These are phyloP conservation scores for Bos javanicus DNA, from an alignment of 2,113 vertebrate genomes.

Conservation along the genomic window DNA sequence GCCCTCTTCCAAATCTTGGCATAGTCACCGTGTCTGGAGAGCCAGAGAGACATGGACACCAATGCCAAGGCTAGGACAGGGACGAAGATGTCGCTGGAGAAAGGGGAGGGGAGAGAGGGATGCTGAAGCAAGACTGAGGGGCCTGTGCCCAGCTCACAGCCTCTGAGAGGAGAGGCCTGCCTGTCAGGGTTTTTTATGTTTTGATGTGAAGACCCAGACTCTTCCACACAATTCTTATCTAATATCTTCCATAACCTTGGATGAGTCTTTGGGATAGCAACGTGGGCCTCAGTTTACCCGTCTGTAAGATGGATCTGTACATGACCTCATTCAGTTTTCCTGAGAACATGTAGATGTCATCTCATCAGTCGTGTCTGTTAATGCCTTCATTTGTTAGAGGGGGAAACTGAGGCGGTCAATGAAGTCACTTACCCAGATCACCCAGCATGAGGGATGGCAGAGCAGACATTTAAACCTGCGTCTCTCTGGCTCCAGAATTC, in stretches of 20 bases:
- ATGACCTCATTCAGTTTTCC: not conserved
- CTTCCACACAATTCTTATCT: not conserved
- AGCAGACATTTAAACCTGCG: not conserved
- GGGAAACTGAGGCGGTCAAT: not conserved
- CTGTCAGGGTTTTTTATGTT: not conserved
- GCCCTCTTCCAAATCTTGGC: not conserved
- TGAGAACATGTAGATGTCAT: rapidly evolving
- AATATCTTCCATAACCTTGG: not conserved
- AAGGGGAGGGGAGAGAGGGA: not conserved
- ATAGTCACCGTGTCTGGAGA: not conserved
- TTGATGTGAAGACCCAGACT: not conserved
- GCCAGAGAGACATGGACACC: not conserved
- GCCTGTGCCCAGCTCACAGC: not conserved
- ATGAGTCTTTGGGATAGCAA: not conserved
- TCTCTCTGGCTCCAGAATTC: not conserved
- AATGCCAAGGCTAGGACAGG: not conserved
- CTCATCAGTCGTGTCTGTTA: not conserved
- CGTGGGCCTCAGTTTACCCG: not conserved
- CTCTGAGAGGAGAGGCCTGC: not conserved
- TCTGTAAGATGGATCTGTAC: not conserved
- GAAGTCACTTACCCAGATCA: not conserved
- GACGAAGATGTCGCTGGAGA: not conserved
- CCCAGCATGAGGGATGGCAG: not conserved
- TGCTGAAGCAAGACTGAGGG: not conserved
- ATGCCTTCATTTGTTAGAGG: not conserved